Base-by-base conservation (phyloP, 2,888 invertebrate species). In the Euphydryas editha region DNA sequence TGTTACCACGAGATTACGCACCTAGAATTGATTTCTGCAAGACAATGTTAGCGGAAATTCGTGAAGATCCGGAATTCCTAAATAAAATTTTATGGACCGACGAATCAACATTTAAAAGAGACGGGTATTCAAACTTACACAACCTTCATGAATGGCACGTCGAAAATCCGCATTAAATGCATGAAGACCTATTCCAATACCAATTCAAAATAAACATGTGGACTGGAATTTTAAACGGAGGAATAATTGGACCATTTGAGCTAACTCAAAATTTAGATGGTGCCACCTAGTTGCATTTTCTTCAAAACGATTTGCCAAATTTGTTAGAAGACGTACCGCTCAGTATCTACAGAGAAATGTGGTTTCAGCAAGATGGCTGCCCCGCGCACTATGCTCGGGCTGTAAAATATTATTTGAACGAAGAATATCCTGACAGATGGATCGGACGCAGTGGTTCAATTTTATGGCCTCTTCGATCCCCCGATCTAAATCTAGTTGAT, bases 201-300 rank as follows among this genome's bases (percentile, higher is more conserved):
- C 73, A 68, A 55, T 76, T 75, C 21, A 72, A 74, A 47, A 46
- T 75, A 10, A 75, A 75, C 62, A 47, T 72, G 51, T 74, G 73
- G 74, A 69, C 69, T n/a, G 75, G 74, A 21, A 74, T 77, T 17
- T 59, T 75, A 59, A 73, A 73, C 61, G 72, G 71, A 58, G 47
- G 70, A 63, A 56, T 74, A 13, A 71, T 76, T 62, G 75, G 74
- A 10, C 73, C 69, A 1, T 71, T 72, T 63, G 72, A 74, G 62
- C 54, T 74, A 36, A 69, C 62, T 51, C 61, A 37, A 55, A 68
- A 62, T 54, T 65, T 71, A 65, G 61, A 71, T 61, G 68, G 57
- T 10, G 30, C 59, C 1, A 61, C 10, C 17, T 72, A 71, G 62
- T 66, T 68, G n/a, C 15, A 67, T 20, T 70, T 74, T 55, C 20